These are phyloP conservation scores for Chascanopsetta lugubris DNA, from an alignment of 2,113 vertebrate genomes.

Conservation along the genomic window DNA sequence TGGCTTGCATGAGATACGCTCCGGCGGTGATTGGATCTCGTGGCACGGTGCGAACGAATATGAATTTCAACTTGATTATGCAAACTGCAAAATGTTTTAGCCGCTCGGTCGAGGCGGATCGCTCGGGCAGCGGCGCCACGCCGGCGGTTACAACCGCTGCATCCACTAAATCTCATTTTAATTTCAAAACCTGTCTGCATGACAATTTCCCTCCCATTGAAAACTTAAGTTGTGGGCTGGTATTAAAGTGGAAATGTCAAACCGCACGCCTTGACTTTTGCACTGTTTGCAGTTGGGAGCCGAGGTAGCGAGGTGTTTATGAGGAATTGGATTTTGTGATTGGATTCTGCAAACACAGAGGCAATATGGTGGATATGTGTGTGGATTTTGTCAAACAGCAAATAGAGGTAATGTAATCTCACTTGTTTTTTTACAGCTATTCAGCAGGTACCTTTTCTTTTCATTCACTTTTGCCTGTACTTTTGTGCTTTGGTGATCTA, in stretches of 20 bases:
- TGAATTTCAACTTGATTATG: neutral
- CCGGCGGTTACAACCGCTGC: neutral
- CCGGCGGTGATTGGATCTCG: neutral
- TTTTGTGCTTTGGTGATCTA: neutral
- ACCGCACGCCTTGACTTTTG: conserved; percentile 18
- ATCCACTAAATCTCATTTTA: conserved; percentile 6
- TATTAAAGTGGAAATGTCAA: conserved; percentile 41
- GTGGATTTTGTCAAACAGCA: neutral
- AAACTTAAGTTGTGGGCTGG: conserved; percentile 1
- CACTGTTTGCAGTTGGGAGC: conserved; percentile 15
- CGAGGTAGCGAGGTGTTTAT: conserved; percentile 4
- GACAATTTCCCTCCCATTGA: conserved; percentile 1
- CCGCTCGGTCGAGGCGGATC: neutral
- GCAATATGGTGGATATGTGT: conserved; percentile 5
- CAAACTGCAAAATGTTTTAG: neutral
- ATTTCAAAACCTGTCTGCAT: conserved; percentile 11
- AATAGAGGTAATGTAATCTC: neutral
- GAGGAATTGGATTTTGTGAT: conserved; percentile 14
- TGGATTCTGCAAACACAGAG: conserved; percentile 22
- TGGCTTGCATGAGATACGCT: neutral
- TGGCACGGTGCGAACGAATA: neutral
- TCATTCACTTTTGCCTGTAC: neutral
- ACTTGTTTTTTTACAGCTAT: conserved; percentile 10
- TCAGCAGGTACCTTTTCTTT: neutral
- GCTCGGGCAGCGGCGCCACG: neutral